These are phyloP conservation scores for Mormyrus iriodes DNA, from an alignment of 2,113 vertebrate species.

Conservation along the genomic window DNA sequence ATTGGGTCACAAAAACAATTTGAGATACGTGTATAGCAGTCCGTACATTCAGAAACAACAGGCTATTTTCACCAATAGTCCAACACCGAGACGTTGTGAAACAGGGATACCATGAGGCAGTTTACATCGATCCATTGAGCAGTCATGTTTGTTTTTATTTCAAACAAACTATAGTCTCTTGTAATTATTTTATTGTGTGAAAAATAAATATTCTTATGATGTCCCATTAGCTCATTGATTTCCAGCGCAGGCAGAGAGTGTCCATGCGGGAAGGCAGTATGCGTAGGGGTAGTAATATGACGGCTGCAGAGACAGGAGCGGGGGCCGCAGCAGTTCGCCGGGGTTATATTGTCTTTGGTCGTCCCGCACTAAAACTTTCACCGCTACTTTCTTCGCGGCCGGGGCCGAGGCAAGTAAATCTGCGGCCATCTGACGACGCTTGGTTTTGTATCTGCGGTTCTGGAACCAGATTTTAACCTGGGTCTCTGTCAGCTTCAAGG, in stretches of 20 bases:
- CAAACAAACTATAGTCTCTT: conserved; percentile 6
- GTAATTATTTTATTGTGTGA: conserved; percentile 31
- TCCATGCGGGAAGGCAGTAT: conserved; percentile 94
- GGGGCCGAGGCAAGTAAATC: conserved; percentile 83
- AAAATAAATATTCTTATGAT: conserved; percentile 32
- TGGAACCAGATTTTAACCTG: conserved; percentile 99
- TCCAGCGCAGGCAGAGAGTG: conserved; percentile 78
- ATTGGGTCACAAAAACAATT: conserved; percentile 14
- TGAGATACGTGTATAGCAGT: conserved; percentile 17
- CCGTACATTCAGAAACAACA: conserved; percentile 37
- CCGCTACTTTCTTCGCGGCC: conserved; percentile 93
- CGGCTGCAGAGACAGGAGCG: conserved; percentile 79
- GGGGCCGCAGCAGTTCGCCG: conserved; percentile 82
- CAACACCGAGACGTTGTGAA: conserved; percentile 41
- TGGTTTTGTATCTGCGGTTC: conserved; percentile 98
- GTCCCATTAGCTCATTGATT: conserved; percentile 53
- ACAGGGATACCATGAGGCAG: conserved; percentile 68
- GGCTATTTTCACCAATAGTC: conserved; percentile 33
- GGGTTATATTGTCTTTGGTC: conserved; percentile 96
- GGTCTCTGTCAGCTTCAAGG: conserved; percentile 94
- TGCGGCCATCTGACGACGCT: conserved; percentile 91
- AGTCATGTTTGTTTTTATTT: conserved; percentile 16
- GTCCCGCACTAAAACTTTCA: conserved; percentile 93
- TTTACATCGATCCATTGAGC: conserved; percentile 34
- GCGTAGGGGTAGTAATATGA: conserved; percentile 92